phyloP scores from a whole-genome alignment of 2,888 invertebrate genomes.

The Trypoxylon attenuatum region DNA sequence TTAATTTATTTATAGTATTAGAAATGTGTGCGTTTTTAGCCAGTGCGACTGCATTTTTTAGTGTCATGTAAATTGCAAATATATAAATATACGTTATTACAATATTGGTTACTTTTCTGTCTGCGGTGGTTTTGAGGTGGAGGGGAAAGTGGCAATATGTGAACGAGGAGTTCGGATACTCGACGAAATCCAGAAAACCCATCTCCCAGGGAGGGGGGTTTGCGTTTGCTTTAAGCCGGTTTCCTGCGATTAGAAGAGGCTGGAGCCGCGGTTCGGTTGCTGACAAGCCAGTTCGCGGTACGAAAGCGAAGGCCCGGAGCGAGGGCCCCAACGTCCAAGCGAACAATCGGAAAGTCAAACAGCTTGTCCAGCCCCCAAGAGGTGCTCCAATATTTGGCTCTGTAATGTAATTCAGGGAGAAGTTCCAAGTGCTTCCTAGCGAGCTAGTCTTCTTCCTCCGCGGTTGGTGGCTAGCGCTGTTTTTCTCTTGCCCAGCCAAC shows the following conservation, averaged over 20 bases:
- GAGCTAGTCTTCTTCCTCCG: not conserved
- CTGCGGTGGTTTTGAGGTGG: no score
- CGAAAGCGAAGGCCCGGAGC: constrained; percentile 14
- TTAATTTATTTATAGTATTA: no score
- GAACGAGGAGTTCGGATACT: no score
- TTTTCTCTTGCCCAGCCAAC: not conserved
- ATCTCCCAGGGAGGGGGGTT: constrained; percentile 3
- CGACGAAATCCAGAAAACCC: no score
- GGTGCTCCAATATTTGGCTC: constrained; percentile 61
- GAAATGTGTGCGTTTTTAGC: no score
- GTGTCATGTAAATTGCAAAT: no score
- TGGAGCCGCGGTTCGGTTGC: constrained; percentile 21
- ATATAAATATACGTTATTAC: no score
- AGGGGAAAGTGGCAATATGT: no score
- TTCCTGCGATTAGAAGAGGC: constrained; percentile 33
- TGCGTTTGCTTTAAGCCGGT: constrained; percentile 31
- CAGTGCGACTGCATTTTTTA: no score
- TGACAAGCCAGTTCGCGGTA: constrained; percentile 26
- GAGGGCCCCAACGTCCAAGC: constrained; percentile 26
- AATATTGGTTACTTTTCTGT: no score
- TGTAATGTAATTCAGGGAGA: constrained; percentile 55
- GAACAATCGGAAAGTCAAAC: constrained; percentile 59
- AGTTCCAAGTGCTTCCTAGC: constrained; percentile 22
- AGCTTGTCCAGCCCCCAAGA: constrained; percentile 50
- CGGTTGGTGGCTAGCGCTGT: not conserved